A percentile compares a stretch with the other conserved stretches of the same genome.
Conservation (phyloP, 2,797 vertebrate genomes). For the Oceanodroma leucorhoa region DNA sequence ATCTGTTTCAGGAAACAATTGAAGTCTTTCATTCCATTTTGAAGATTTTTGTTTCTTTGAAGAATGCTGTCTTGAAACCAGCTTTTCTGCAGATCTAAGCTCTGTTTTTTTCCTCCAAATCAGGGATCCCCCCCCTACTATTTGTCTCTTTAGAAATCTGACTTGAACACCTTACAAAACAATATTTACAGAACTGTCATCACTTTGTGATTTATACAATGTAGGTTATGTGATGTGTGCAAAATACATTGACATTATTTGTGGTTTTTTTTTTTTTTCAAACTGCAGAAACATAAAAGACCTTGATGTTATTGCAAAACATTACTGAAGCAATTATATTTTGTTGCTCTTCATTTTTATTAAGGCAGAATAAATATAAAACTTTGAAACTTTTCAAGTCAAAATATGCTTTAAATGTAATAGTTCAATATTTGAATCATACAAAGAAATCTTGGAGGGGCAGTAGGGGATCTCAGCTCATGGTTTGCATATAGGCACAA, state of each 20-base stretch:
- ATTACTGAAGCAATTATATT: conserved; percentile 61
- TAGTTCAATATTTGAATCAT: background rate
- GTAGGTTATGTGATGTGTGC: background rate
- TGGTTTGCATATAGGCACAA: background rate
- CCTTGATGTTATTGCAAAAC: conserved; percentile 47
- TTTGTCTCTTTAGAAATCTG: conserved; percentile 58
- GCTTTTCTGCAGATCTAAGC: conserved; percentile 49
- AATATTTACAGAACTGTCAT: conserved; percentile 57
- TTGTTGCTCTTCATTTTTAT: conserved; percentile 19
- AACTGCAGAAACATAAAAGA: conserved; percentile 50
- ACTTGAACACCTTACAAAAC: conserved; percentile 31
- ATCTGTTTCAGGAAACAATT: conserved; percentile 60
- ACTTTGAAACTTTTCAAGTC: background rate
- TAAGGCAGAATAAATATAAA: background rate
- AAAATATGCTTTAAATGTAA: conserved; percentile 6
- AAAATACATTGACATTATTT: conserved; percentile 47
- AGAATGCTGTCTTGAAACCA: conserved; percentile 44
- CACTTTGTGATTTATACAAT: conserved; percentile 50
- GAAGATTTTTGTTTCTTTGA: conserved; percentile 67
- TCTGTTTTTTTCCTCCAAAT: conserved; percentile 11
- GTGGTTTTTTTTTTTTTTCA: background rate
- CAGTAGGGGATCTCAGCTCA: background rate
- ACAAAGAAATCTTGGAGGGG: background rate
- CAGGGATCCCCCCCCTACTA: background rate
- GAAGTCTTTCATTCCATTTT: conserved; percentile 53